Conservation (phyloP, 2,797 vertebrate species). For the Pogonophryne albipinna region DNA sequence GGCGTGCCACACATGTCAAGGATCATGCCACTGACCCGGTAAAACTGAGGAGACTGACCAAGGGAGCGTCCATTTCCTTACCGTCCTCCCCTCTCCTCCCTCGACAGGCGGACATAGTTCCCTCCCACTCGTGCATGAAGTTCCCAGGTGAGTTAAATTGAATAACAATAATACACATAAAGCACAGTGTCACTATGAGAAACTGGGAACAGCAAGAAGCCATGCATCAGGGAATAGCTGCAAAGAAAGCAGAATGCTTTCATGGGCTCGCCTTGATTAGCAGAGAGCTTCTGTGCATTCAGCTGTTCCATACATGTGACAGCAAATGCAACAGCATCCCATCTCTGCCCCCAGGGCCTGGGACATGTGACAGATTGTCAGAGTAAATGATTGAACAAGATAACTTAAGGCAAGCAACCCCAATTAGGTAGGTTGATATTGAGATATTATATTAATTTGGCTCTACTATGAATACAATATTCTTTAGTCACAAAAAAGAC, state of each 20-base stretch:
- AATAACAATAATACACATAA: constrained; percentile 29
- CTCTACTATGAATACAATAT: not conserved
- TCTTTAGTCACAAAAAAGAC: constrained; percentile 1
- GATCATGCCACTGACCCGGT: constrained; percentile 67
- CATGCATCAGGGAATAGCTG: constrained; percentile 28
- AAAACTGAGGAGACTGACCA: constrained; percentile 85
- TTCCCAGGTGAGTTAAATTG: constrained; percentile 89
- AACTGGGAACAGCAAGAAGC: constrained; percentile 27
- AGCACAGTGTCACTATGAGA: constrained; percentile 13
- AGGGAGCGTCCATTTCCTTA: constrained; percentile 94
- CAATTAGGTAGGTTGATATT: constrained; percentile 49
- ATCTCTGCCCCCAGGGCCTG: constrained; percentile 53
- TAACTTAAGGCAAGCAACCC: constrained; percentile 56
- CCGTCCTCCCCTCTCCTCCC: constrained; percentile 97
- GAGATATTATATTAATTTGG: constrained; percentile 9
- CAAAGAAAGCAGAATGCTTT: constrained; percentile 52
- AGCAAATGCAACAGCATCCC: constrained; percentile 52
- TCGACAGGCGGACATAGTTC: constrained; percentile 87
- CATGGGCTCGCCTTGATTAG: constrained; percentile 60
- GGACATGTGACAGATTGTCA: constrained; percentile 74
- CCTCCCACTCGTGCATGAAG: constrained; percentile 87
- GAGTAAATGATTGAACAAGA: constrained; percentile 76
- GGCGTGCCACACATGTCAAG: constrained; percentile 60
- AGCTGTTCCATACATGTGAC: constrained; percentile 71
- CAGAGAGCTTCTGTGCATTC: constrained; percentile 65